phyloP scores from a whole-genome alignment of 2,797 vertebrate species.

The Myotis findleyi region DNA sequence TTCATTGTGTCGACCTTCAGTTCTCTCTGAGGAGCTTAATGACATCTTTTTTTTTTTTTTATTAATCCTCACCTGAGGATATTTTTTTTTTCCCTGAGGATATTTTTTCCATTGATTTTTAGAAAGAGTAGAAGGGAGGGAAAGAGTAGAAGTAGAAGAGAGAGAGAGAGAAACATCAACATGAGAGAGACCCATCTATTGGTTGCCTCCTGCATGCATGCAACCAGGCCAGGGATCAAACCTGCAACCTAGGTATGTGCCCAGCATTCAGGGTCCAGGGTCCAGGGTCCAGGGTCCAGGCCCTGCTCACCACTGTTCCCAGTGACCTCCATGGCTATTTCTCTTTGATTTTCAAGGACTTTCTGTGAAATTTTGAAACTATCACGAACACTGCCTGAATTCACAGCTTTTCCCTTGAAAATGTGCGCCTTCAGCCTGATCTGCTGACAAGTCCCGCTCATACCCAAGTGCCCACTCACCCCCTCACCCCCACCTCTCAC shows the following conservation, averaged over 20 bases:
- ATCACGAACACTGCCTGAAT: background rate
- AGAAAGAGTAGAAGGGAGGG: too few species aligned
- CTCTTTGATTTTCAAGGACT: background rate
- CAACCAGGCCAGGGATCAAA: too few species aligned
- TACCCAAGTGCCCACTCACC: background rate
- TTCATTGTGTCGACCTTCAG: background rate
- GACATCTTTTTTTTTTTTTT: too few species aligned
- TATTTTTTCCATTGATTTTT: too few species aligned
- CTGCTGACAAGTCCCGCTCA: background rate
- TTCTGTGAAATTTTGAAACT: background rate
- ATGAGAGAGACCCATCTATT: too few species aligned
- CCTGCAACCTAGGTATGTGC: too few species aligned
- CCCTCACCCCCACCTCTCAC: background rate
- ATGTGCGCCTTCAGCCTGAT: background rate
- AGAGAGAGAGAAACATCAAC: too few species aligned
- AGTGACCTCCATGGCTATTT: background rate
- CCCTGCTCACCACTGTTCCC: fast-evolving
- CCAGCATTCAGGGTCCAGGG: background rate
- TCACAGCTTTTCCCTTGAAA: background rate
- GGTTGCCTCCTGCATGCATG: too few species aligned
- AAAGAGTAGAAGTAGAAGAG: too few species aligned
- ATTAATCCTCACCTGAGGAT: too few species aligned
- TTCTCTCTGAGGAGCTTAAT: background rate
- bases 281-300: background rate
- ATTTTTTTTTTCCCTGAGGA: too few species aligned